Evolutionary conservation across 2,113 vertebrate genomes (phyloP).

Genomic region (Sphaerodactylus townsendi): DNA sequence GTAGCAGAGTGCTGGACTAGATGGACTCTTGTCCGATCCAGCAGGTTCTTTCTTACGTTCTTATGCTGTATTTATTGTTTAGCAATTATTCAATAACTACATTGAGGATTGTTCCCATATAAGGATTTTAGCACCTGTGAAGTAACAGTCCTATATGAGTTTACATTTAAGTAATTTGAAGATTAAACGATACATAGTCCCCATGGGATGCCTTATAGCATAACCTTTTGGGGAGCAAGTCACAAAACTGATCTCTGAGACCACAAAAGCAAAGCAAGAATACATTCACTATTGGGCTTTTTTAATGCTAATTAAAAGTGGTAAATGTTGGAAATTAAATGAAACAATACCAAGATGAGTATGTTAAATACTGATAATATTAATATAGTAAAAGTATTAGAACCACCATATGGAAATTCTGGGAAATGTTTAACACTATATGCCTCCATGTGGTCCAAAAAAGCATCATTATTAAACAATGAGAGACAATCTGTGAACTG

Average conservation of each 20-base stretch:
- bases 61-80: no score
- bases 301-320: slow-evolving; percentile 17
- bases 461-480: background rate
- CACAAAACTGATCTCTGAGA: background rate
- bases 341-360: background rate
- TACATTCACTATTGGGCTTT: background rate
- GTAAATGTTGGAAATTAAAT: slow-evolving; percentile 3
- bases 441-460: background rate
- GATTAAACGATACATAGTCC: no score
- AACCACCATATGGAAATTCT: background rate
- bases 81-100: no score
- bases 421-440: background rate
- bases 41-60: no score
- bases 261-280: background rate
- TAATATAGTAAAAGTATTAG: background rate
- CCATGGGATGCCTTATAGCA: no score
- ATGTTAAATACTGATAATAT: no score
- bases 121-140: no score
- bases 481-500: background rate
- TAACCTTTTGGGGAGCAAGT: background rate
- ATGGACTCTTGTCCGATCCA: no score
- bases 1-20: no score
- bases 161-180: no score
- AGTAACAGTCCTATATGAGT: no score
- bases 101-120: no score